Evolutionary conservation across 2,113 vertebrate genomes (phyloP).

Genomic region (Xenopus tropicalis): DNA sequence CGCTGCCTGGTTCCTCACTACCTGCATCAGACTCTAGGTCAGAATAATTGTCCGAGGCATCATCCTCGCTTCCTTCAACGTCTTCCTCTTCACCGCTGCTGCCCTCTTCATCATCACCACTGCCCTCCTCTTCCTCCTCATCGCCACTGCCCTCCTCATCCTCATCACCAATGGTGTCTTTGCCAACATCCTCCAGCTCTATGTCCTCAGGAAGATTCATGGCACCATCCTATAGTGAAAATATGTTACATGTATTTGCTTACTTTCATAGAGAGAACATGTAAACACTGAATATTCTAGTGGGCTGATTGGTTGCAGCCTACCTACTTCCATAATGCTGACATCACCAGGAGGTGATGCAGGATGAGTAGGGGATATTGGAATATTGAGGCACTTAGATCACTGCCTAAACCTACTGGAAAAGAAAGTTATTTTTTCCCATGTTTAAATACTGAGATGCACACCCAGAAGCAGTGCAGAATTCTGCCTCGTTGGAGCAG

Average conservation of each 20-base stretch:
- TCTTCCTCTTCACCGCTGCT: slow-evolving; percentile 36
- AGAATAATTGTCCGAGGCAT: slow-evolving; percentile 62
- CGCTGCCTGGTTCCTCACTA: slow-evolving; percentile 52
- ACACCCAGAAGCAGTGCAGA: too few species aligned
- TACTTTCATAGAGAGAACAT: too few species aligned
- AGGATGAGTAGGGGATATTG: too few species aligned
- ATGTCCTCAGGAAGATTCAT: slow-evolving; percentile 18
- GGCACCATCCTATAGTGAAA: slow-evolving; percentile 15
- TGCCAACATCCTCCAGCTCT: not conserved
- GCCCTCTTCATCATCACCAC: slow-evolving; percentile 7
- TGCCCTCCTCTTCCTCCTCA: slow-evolving; percentile 9
- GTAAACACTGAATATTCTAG: too few species aligned
- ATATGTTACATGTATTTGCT: not conserved
- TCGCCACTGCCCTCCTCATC: slow-evolving; percentile 22
- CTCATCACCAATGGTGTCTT: slow-evolving; percentile 26
- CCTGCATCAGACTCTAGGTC: slow-evolving; percentile 75
- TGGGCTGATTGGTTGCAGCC: too few species aligned
- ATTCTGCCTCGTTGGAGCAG: too few species aligned
- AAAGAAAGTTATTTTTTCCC: too few species aligned
- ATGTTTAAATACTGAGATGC: too few species aligned
- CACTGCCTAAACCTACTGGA: too few species aligned
- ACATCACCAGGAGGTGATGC: too few species aligned
- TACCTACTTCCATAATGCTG: too few species aligned
- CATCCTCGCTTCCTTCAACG: slow-evolving; percentile 44
- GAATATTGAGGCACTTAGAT: too few species aligned